Base-by-base conservation (phyloP, 2,113 vertebrate species). In the Carassius auratus region DNA sequence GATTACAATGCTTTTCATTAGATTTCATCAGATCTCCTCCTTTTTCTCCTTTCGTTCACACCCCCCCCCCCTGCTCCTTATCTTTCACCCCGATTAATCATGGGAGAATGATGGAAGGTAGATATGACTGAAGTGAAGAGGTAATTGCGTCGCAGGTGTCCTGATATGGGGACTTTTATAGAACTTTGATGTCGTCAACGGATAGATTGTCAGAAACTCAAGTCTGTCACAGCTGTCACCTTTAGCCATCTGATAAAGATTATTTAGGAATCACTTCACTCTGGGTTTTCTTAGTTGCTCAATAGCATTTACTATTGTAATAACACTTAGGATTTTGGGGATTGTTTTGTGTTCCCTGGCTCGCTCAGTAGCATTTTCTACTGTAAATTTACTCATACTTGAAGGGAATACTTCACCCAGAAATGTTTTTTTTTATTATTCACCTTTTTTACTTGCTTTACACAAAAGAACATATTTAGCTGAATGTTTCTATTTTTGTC, bases 1-100 rank as follows among this genome's bases (percentile, higher is more conserved):
- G 84, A 85, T 88, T 86, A 61, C 88, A 87, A 81, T 76, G 74
- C 83, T 71, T 84, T 88, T 86, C 81, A 84, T 88, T 86, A 86
- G 84, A 86, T 88, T 86, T 88, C 87, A 88, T 88, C 87, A 88
- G 19, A 23, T 76, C 76, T 26, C n/a, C n/a, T 68, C 59, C 80
- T 45, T 83, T 81, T 83, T 74, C 55, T 59, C 64, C 66, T 48
- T 61, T 76, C 38, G 59, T 26, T 33, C 66, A 83, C 66, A n/a
- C n/a, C 83, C 64, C 64, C 66, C 26, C 26, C 48, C 38, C 38
- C 38, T 42, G 5, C 38, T 42, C 38, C 38, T 42, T 61, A 23
- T 76, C 38, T 68, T 26, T 30, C 52, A 26, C 61, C 83, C 62
- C 64, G 83, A 77, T 84, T 85, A 82, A 84, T 77, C 50, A 82